Evolutionary conservation across 2,888 invertebrate genomes (phyloP).

Genomic region (Penaeus monodon): DNA sequence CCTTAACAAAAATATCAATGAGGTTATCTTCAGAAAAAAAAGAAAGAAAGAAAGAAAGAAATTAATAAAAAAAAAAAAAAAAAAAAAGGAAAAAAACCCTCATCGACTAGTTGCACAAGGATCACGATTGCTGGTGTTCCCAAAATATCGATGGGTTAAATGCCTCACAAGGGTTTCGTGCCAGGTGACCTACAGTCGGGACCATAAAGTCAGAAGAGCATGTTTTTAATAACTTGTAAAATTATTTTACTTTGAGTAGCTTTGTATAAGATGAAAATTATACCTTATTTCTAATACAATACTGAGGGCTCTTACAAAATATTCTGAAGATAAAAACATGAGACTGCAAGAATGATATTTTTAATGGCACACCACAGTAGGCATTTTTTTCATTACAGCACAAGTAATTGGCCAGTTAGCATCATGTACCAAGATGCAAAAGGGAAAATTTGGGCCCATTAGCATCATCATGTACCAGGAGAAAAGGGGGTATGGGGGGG

Average conservation of each 20-base stretch:
- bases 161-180: slow-evolving; percentile 50
- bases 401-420: slow-evolving; percentile 38
- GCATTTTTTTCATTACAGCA: slow-evolving; percentile 48
- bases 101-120: slow-evolving; percentile 43
- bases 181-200: slow-evolving; percentile 34
- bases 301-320: slow-evolving; percentile 20
- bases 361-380: slow-evolving; percentile 44
- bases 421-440: too few species aligned
- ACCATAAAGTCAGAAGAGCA: slow-evolving; percentile 34
- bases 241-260: slow-evolving; percentile 40
- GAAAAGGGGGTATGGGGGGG: slow-evolving; percentile 22
- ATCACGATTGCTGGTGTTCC: slow-evolving; percentile 37
- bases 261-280: slow-evolving; percentile 38
- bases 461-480: slow-evolving; percentile 47
- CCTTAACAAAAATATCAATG: slow-evolving; percentile 15
- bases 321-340: slow-evolving; percentile 25
- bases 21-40: too few species aligned
- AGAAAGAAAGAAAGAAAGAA: too few species aligned
- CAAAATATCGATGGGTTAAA: slow-evolving; percentile 37
- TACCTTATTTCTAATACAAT: slow-evolving; percentile 35
- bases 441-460: background rate
- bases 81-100: slow-evolving; percentile 42
- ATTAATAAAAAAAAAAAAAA: background rate
- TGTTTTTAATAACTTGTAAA: slow-evolving; percentile 31
- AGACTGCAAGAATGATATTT: background rate